Evolutionary conservation across 2,888 invertebrate genomes (phyloP).

Genomic region (Holacanthella duospinosa): DNA sequence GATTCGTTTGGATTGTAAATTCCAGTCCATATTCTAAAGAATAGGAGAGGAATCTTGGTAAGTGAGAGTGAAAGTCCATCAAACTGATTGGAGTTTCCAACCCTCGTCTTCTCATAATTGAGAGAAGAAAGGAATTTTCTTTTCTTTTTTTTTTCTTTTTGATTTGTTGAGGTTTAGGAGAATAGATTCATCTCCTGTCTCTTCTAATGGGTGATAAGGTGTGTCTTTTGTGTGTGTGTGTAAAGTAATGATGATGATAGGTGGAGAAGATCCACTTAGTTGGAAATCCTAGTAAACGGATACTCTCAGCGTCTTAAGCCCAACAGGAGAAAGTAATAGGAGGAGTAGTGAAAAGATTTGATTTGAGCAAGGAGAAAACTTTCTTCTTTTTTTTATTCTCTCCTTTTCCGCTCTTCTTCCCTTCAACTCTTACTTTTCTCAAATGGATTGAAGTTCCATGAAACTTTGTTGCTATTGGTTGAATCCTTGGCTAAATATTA

Average conservation of each 20-base stretch:
- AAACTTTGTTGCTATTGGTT: too few relatives aligned
- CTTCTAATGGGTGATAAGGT: too few relatives aligned
- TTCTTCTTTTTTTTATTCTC: constrained; percentile 4
- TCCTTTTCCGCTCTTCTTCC: neutral
- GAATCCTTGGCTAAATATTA: too few relatives aligned
- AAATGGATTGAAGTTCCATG: too few relatives aligned
- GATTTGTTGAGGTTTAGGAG: neutral
- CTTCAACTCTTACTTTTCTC: too few relatives aligned
- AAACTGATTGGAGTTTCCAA: neutral
- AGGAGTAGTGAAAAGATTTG: constrained; percentile 14
- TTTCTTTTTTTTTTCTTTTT: neutral
- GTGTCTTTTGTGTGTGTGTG: too few relatives aligned
- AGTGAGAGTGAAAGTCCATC: neutral
- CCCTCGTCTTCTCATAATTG: neutral
- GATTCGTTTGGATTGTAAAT: neutral
- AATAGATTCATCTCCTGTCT: neutral
- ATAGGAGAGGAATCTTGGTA: neutral
- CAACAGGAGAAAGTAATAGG: neutral
- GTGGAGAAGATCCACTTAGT: neutral
- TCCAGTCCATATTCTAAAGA: neutral
- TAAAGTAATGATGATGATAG: neutral
- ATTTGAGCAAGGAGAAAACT: neutral
- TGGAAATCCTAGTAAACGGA: neutral
- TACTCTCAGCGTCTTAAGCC: neutral
- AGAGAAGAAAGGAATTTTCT: neutral